Conservation (phyloP, 30 jellyfish, hydroid and myxozoan species). For the Euphysa ruthae region DNA sequence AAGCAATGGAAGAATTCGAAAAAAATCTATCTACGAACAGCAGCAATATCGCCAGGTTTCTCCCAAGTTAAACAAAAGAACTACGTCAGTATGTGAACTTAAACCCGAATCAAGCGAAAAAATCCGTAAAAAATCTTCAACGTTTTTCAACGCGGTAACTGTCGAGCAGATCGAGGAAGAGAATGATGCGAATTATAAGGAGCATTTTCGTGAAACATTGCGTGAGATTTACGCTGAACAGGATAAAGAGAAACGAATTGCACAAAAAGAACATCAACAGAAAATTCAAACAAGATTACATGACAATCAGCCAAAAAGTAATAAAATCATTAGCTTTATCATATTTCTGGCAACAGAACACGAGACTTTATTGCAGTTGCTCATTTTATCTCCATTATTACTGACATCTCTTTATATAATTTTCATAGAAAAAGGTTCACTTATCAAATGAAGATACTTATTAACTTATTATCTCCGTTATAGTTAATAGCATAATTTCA, state of each 20-base stretch:
- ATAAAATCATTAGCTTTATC: neutral
- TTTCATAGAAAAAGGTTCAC: slow-evolving; percentile 9
- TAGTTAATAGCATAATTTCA: too few relatives aligned
- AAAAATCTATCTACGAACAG: neutral
- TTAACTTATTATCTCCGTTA: too few relatives aligned
- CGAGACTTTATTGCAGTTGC: slow-evolving; percentile 8
- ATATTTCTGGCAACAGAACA: slow-evolving; percentile 21
- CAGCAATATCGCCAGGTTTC: neutral
- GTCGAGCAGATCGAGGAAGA: slow-evolving; percentile 12
- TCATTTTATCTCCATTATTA: slow-evolving; percentile 8
- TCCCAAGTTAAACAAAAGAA: neutral
- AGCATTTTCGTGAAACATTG: slow-evolving; percentile 10
- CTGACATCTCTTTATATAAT: slow-evolving; percentile 11
- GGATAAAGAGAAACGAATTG: slow-evolving; percentile 1
- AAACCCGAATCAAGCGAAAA: neutral
- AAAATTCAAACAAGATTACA: neutral
- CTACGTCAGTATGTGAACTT: neutral
- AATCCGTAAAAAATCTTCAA: slow-evolving; percentile 7
- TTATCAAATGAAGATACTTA: neutral
- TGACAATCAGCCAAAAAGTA: neutral
- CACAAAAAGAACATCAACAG: neutral
- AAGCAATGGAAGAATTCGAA: neutral
- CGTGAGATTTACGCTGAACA: slow-evolving; percentile 31
- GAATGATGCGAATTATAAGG: neutral
- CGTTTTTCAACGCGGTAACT: neutral